Base-by-base conservation (phyloP, 2,797 vertebrate genomes). In the Gallinago solitaria region DNA sequence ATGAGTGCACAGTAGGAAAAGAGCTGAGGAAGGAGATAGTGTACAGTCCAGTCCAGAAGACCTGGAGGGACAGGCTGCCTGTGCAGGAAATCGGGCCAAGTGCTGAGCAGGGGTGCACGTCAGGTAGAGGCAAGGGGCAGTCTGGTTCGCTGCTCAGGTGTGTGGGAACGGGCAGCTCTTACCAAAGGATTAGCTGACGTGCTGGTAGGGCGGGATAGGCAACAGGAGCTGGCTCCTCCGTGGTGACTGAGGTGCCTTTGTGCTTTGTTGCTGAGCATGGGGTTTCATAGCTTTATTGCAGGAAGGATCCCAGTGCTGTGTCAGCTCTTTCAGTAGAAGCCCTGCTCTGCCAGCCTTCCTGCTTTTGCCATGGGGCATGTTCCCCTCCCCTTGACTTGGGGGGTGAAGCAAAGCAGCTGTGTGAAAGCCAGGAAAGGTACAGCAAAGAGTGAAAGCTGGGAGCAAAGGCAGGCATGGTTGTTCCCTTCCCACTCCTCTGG, bases 241-340 rank as follows among this genome's bases (percentile, higher is more conserved):
- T 33, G 18, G 89, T 86, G 93, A 90, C 96, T 97, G 91, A 96
- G 93, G 57, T 96, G 90, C 95, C 95, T 98, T 97, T 98, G 98
- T 98, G 96, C 95, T 96, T 96, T 97, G 94, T 96, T 98, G 98
- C 98, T 98, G 98, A 98, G 97, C 96, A 90, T 6, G 83, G 94
- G 94, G 64, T 97, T 98, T 98, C 69, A 12, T 30, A 79, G 94
- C 82, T 96, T 97, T 92, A 48, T 95, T 96, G 97, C 93, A 84
- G 95, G 94, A 88, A 94, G 92, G 86, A 82, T 92, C 33, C 91
- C 94, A 83, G 80, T 87, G 95, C 97, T 96, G 93, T 43, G 92
- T 98, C 97, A 98, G 97, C 97, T 95, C 95, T 97, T 97, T 74
- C 51, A 20, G 84, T 86, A n/a, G 56, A 19, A 92, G 86, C 88